Evolutionary conservation across 2,888 invertebrate species (phyloP).

Genomic region (Eustalomyia histrio): DNA sequence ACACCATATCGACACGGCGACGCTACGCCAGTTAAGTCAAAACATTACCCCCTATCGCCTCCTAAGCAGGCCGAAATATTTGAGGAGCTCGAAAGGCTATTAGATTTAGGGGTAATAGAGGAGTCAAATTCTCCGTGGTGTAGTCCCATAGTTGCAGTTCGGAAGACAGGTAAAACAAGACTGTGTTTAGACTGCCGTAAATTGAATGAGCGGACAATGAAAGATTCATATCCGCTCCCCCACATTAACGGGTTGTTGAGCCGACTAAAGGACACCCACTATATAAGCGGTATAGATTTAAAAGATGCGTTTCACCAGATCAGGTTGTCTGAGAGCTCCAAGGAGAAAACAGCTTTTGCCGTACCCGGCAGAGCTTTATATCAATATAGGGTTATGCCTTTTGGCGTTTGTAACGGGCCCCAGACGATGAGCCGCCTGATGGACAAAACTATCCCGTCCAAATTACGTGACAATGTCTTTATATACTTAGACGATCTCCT

Average conservation of each 20-base stretch:
- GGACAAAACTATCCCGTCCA: too few relatives aligned
- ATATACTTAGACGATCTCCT: too few relatives aligned
- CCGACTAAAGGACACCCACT: too few relatives aligned
- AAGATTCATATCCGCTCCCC: too few relatives aligned
- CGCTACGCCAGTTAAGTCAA: slow-evolving; percentile 37
- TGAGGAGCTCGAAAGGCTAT: slow-evolving; percentile 45
- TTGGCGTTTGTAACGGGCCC: too few relatives aligned
- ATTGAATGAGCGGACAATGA: background rate
- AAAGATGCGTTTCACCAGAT: background rate
- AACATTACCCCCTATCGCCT: slow-evolving; percentile 54
- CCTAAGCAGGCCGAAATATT: too few relatives aligned
- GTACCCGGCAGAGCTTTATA: background rate
- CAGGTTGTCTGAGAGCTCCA: background rate
- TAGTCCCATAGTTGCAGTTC: slow-evolving; percentile 1
- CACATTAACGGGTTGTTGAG: too few relatives aligned
- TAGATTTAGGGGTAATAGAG: slow-evolving; percentile 45
- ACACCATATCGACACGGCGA: slow-evolving; percentile 40
- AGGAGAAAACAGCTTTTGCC: background rate
- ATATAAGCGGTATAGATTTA: too few relatives aligned
- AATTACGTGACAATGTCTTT: too few relatives aligned
- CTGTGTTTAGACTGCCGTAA: slow-evolving; percentile 1
- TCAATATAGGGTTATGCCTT: slow-evolving; percentile 26
- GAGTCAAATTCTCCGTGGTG: slow-evolving; percentile 48
- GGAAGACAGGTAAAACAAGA: slow-evolving; percentile 1
- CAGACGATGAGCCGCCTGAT: too few relatives aligned